A percentile compares a stretch with the other conserved stretches of the same genome.
phyloP scores from a whole-genome alignment of 2,888 invertebrate species.

The Heliconius sara region DNA sequence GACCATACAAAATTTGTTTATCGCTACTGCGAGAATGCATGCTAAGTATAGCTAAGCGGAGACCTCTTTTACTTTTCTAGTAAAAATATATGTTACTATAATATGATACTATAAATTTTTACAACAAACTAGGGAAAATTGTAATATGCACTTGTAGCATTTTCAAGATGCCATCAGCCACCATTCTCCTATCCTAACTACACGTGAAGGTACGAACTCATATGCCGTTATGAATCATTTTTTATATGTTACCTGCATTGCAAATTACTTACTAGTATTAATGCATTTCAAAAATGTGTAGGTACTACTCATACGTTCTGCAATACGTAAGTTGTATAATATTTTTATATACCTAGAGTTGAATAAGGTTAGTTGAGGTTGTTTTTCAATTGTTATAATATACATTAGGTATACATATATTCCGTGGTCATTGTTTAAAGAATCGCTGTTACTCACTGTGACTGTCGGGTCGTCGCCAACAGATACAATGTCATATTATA shows the following conservation, averaged over 20 bases:
- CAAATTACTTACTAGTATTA: not conserved
- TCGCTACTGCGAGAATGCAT: too few species aligned
- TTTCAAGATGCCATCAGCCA: not conserved
- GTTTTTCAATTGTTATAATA: constrained; percentile 37
- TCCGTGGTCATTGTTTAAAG: constrained; percentile 33
- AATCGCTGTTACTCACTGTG: constrained; percentile 27
- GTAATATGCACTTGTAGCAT: too few species aligned
- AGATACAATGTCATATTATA: constrained; percentile 31
- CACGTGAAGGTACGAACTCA: not conserved
- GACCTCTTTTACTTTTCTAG: too few species aligned
- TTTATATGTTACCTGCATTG: not conserved
- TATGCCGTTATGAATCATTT: not conserved
- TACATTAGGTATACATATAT: constrained; percentile 10
- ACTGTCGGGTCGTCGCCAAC: constrained; percentile 5
- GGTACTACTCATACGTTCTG: not conserved
- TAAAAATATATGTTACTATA: too few species aligned
- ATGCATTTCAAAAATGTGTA: not conserved
- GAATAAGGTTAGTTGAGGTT: constrained; percentile 9
- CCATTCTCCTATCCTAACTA: not conserved
- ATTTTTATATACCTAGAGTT: not conserved
- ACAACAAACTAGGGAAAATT: not conserved
- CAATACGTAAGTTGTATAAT: not conserved
- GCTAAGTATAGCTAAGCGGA: too few species aligned
- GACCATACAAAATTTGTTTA: too few species aligned
- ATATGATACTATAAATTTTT: not conserved